Percentiles rank a stretch among this genome's conserved stretches.
Conservation (phyloP, 2,797 vertebrate species). For the Naso thynnoides region DNA sequence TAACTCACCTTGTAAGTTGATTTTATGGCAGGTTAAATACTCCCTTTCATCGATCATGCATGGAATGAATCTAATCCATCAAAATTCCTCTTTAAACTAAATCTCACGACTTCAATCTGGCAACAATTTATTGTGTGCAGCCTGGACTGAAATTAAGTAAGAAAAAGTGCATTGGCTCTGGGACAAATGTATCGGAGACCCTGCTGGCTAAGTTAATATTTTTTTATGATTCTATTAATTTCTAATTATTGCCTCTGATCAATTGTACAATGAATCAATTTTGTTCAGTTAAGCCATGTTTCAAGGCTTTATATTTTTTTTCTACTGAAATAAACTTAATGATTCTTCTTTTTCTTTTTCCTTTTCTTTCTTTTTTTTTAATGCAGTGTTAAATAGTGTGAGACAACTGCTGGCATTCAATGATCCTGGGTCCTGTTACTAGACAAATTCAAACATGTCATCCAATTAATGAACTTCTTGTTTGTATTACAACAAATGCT, state of each 20-base stretch:
- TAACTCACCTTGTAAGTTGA: constrained; percentile 32
- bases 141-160: constrained; percentile 16
- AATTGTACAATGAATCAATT: constrained; percentile 26
- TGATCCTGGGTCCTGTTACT: constrained; percentile 1
- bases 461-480: neutral
- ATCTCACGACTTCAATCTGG: constrained; percentile 30
- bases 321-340: constrained; percentile 20
- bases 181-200: neutral
- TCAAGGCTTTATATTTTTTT: constrained; percentile 32
- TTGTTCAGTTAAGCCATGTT: constrained; percentile 12
- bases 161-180: constrained; percentile 1
- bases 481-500: neutral
- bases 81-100: constrained; percentile 38
- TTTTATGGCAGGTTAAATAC: constrained; percentile 55
- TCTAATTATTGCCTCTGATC: constrained; percentile 43
- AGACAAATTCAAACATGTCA: constrained; percentile 7
- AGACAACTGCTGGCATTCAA: constrained; percentile 13
- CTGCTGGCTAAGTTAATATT: constrained; percentile 3
- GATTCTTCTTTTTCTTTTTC: no score
- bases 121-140: constrained; percentile 19
- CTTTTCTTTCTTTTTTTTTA: no score
- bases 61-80: constrained; percentile 56
- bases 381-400: constrained; percentile 28
- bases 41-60: constrained; percentile 51
- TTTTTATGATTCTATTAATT: constrained; percentile 24